Percentiles rank a stretch among this genome's conserved stretches.
Conservation (phyloP, 2,888 invertebrate species). For the Hypomecis atomaria region DNA sequence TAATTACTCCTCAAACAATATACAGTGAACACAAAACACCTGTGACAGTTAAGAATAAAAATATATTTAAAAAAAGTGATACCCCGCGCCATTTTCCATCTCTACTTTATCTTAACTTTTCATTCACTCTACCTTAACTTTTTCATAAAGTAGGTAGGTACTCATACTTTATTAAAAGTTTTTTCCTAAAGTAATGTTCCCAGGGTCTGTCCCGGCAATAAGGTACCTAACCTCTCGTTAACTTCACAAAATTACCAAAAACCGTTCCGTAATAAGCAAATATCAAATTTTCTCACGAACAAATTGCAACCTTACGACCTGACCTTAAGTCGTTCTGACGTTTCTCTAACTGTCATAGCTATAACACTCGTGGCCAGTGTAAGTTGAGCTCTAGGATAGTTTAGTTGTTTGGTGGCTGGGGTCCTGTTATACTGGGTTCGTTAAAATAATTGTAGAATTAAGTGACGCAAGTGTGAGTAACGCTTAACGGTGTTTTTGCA, state of each 20-base stretch:
- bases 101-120: too few species aligned
- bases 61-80: too few species aligned
- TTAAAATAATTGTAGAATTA: constrained; percentile 67
- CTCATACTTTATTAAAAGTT: neutral
- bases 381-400: constrained; percentile 44
- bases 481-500: constrained; percentile 66
- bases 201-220: constrained; percentile 18
- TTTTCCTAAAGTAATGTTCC: constrained; percentile 6
- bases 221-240: constrained; percentile 36
- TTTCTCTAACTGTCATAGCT: constrained; percentile 75
- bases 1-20: too few species aligned
- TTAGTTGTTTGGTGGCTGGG: constrained; percentile 31
- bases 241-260: constrained; percentile 37
- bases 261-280: constrained; percentile 46
- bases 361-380: constrained; percentile 56
- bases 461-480: constrained; percentile 70
- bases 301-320: constrained; percentile 72
- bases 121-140: too few species aligned
- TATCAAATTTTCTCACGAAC: constrained; percentile 70
- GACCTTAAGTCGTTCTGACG: constrained; percentile 67
- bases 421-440: constrained; percentile 52
- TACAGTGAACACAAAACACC: too few species aligned
- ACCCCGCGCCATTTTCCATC: too few species aligned
- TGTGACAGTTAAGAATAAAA: too few species aligned
- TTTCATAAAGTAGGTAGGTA: neutral